Percentiles rank a stretch among this genome's conserved stretches.
phyloP scores from a whole-genome alignment of 1,140 invertebrate species.

The Pogonus chalceus region DNA sequence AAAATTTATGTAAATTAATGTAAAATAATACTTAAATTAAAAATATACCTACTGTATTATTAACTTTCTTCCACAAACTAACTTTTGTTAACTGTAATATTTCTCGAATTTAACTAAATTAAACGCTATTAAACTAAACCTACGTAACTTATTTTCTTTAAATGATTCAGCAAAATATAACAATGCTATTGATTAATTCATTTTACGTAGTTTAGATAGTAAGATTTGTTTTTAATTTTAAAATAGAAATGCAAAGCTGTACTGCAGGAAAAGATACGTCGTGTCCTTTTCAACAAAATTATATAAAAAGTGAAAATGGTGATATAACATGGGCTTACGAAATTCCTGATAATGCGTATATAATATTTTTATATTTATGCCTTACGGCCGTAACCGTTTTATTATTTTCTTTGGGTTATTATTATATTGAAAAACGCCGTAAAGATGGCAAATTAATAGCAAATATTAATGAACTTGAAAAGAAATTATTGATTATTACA shows the following conservation, averaged over 20 bases:
- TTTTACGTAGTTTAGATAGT: background rate
- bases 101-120: no score
- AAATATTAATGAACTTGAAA: conserved; percentile 52
- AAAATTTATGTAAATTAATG: no score
- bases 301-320: conserved; percentile 2
- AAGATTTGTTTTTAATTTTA: conserved; percentile 10
- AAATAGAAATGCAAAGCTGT: background rate
- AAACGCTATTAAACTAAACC: no score
- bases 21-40: no score
- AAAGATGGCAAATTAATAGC: conserved; percentile 48
- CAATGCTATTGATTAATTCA: no score
- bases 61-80: no score
- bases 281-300: conserved; percentile 9
- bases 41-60: no score
- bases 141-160: no score
- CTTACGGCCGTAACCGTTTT: conserved; percentile 56
- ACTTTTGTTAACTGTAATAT: no score
- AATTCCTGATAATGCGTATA: conserved; percentile 38
- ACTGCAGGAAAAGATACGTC: background rate
- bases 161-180: no score
- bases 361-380: conserved; percentile 20
- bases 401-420: conserved; percentile 64
- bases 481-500: conserved; percentile 38
- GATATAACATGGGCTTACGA: background rate
- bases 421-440: conserved; percentile 61